Conservation (phyloP, 2,113 vertebrate genomes). For the Crotalus helleri region DNA sequence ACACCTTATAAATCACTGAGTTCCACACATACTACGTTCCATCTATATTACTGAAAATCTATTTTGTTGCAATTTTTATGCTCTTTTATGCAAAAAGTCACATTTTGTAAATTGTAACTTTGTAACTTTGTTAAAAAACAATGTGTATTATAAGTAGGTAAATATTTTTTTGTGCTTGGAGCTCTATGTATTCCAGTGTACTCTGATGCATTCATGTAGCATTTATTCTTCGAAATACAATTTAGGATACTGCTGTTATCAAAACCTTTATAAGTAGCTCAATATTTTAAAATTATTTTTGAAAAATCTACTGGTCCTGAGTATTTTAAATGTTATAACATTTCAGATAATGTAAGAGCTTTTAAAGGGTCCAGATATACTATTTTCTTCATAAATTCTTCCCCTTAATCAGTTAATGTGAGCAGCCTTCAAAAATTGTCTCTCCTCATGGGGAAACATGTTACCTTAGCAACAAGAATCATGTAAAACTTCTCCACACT, state of each 20-base stretch:
- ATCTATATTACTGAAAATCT: no score
- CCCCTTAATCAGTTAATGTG: not conserved
- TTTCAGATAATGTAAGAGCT: not conserved
- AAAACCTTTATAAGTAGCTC: not conserved
- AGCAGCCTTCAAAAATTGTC: not conserved
- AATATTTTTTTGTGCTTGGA: not conserved
- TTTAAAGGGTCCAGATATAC: not conserved
- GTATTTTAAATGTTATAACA: not conserved
- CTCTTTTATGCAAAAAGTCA: not conserved
- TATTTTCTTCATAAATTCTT: no score
- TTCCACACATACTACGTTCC: no score
- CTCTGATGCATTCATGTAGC: not conserved
- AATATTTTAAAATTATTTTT: not conserved
- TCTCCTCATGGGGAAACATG: not conserved
- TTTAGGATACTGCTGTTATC: not conserved
- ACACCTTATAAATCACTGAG: no score
- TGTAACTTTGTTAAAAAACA: no score
- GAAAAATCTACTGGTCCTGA: not conserved
- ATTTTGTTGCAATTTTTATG: not conserved
- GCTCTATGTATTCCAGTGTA: not conserved
- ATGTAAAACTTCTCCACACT: not conserved
- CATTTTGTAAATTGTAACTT: not conserved
- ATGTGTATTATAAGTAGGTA: not conserved
- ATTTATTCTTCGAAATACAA: not conserved
- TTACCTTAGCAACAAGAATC: conserved; percentile 16